Evolutionary conservation across 2,797 vertebrate genomes (phyloP), one percentile per base, ranked within the genome.

Genomic region (Ibycter americanus): DNA sequence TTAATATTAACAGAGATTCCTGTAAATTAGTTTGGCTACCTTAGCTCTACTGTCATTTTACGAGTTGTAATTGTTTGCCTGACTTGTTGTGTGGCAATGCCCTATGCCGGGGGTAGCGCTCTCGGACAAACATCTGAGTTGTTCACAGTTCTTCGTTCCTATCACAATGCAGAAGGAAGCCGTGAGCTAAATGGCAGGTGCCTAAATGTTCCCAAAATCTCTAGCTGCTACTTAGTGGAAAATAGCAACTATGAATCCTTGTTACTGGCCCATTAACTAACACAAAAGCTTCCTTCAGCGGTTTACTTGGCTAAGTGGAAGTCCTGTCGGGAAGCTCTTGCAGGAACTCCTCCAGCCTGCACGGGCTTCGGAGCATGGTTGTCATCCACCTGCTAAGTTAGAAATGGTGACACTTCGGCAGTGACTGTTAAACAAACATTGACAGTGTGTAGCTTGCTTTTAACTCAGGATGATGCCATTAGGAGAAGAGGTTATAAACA

Each of bases 401-500:
- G 78, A 83, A 73, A 46, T 0, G 4, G 76, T 49, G 74, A 58
- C 84, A n/a, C 61, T 73, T 83, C 9, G 59, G 49, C 90, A 61
- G 63, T 22, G 56, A 13, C 44, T 90, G 8, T 62, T 87, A 68
- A 82, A 62, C n/a, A 76, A 79, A 65, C 27, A 40, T 6, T 87
- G 82, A 65, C 82, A 70, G 56, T 25, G 6, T 61, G 49, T 78
- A 56, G 49, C 67, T 95, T 55, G 67, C 84, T 71, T 90, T 93
- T 93, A 85, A 83, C 67, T 86, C 12, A 0, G 54, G 58, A 62
- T 89, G 68, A 72, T 89, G 71, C 67, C 22, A 18, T 91, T 94
- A 96, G 85, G 81, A 93, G 96, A 63, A 83, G 52, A 93, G 78
- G 59, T 89, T 94, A 85, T 89, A 77, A 96, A 95, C 44, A 73